These are phyloP conservation scores for Pissodes strobi DNA, from an alignment of 1,140 invertebrate species.

Conservation along the genomic window DNA sequence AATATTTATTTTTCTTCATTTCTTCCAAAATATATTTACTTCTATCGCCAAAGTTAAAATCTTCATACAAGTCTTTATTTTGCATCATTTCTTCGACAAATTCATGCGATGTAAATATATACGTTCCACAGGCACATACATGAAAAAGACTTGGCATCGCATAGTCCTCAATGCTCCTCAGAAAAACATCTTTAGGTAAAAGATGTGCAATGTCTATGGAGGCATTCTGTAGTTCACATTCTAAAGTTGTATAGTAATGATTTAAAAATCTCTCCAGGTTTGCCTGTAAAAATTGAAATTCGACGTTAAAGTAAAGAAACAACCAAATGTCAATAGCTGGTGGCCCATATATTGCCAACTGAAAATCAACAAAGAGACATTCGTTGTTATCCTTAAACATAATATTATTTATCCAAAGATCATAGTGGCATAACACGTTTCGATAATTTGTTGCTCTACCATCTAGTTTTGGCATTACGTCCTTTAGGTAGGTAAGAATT, in stretches of 20 bases:
- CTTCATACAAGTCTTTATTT: not conserved
- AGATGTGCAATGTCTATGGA: not conserved
- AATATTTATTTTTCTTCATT: not conserved
- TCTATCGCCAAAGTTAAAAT: conserved; percentile 4
- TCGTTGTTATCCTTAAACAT: conserved; percentile 25
- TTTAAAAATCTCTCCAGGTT: not conserved
- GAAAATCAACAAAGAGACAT: conserved; percentile 21
- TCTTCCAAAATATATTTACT: not conserved
- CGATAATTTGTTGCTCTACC: not conserved
- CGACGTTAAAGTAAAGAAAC: conserved; percentile 5
- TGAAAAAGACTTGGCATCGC: conserved; percentile 8
- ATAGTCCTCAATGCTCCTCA: not conserved
- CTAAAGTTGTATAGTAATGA: not conserved
- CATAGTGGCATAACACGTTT: conserved; percentile 1
- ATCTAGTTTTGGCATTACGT: not conserved
- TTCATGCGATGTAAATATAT: conserved; percentile 7
- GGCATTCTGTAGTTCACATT: not conserved
- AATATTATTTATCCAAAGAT: conserved; percentile 20
- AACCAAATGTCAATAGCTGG: conserved; percentile 16
- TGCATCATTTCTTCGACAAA: not conserved
- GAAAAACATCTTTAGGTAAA: conserved; percentile 7
- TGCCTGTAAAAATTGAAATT: not conserved
- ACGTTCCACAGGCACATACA: conserved; percentile 8
- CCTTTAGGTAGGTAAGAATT: not conserved
- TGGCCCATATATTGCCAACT: conserved; percentile 21